A percentile compares a stretch with the other conserved stretches of the same genome.
Conservation (phyloP, 2,113 vertebrate species). For the Phylloscopus trochiloides region DNA sequence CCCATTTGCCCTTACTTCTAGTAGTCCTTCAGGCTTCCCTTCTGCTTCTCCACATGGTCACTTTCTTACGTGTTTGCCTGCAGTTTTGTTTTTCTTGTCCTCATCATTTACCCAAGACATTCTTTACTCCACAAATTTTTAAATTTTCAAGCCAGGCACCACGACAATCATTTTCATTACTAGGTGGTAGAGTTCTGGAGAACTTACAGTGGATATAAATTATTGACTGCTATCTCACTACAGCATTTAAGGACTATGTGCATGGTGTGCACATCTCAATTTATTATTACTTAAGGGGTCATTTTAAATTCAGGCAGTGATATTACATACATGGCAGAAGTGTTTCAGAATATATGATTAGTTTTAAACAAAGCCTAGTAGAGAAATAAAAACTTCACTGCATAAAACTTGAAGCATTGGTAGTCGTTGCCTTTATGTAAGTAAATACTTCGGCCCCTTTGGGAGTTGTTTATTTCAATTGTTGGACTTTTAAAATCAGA, state of each 20-base stretch:
- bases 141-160: background rate
- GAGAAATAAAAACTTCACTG: background rate
- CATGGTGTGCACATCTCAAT: background rate
- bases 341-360: background rate
- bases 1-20: background rate
- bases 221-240: background rate
- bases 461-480: background rate
- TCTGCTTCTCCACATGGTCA: background rate
- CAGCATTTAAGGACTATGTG: background rate
- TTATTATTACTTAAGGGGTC: background rate
- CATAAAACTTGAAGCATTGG: background rate
- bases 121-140: background rate
- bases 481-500: background rate
- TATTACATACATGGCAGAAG: background rate
- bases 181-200: background rate
- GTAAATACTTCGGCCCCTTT: background rate
- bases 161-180: background rate
- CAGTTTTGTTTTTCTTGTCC: background rate
- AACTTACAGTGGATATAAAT: background rate
- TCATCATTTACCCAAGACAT: background rate
- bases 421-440: background rate
- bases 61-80: background rate
- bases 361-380: background rate
- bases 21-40: background rate
- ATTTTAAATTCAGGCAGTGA: background rate